Evolutionary conservation across 2,113 vertebrate genomes (phyloP).

Genomic region (Dipodomys merriami): DNA sequence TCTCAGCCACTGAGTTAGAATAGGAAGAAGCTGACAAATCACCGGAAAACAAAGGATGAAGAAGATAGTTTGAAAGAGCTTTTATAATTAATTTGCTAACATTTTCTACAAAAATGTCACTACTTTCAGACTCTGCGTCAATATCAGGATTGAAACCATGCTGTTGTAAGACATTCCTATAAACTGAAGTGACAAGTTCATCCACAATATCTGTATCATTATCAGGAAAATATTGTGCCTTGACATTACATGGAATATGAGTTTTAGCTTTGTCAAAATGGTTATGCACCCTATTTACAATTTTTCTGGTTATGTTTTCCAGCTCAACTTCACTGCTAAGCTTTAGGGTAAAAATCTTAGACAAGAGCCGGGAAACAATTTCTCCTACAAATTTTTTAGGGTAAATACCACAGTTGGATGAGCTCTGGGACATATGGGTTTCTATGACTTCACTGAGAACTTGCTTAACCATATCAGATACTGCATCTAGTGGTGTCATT

Average conservation of each 20-base stretch:
- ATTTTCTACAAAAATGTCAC: constrained; percentile 69
- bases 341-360: constrained; percentile 69
- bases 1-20: constrained; percentile 45
- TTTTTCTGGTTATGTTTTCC: constrained; percentile 71
- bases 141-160: constrained; percentile 38
- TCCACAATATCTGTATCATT: constrained; percentile 59
- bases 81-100: constrained; percentile 62
- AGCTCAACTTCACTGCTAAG: constrained; percentile 53
- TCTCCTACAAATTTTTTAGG: constrained; percentile 56
- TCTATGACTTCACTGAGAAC: constrained; percentile 67
- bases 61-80: constrained; percentile 71
- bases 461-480: constrained; percentile 70
- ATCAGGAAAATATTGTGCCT: not conserved
- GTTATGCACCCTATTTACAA: constrained; percentile 64
- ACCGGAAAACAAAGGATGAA: constrained; percentile 75
- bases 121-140: constrained; percentile 14
- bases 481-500: constrained; percentile 47
- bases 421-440: not conserved
- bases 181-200: constrained; percentile 71
- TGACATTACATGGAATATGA: not conserved
- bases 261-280: constrained; percentile 60
- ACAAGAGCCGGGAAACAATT: constrained; percentile 68
- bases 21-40: constrained; percentile 50
- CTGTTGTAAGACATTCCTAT: constrained; percentile 68
- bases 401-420: not conserved